These are phyloP conservation scores for Lethrus apterus DNA, from an alignment of 1,140 invertebrate genomes.

Conservation along the genomic window DNA sequence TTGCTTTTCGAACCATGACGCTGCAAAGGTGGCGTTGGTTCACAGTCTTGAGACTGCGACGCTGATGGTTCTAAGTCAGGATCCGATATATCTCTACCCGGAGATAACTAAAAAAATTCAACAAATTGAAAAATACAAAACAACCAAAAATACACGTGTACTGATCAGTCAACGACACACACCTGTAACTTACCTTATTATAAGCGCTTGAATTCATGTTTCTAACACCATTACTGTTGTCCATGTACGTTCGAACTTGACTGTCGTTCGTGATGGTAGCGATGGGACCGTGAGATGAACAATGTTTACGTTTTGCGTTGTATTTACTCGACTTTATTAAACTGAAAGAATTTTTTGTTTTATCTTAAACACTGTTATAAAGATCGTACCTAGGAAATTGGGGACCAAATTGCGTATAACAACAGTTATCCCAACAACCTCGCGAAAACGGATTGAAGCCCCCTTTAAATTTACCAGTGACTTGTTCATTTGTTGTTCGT, in stretches of 20 bases:
- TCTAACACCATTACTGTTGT: constrained; percentile 85
- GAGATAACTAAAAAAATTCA: constrained; percentile 61
- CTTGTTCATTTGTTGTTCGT: constrained; percentile 99
- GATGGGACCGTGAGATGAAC: constrained; percentile 37
- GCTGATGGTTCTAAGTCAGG: constrained; percentile 77
- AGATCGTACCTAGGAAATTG: constrained; percentile 85
- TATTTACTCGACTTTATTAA: constrained; percentile 48
- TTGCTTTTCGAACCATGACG: constrained; percentile 86
- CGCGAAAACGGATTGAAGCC: constrained; percentile 95
- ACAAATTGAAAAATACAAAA: background rate
- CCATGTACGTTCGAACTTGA: constrained; percentile 94
- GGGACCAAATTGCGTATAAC: constrained; percentile 90
- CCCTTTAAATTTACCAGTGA: constrained; percentile 96
- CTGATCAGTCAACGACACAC: background rate
- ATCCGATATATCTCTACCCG: constrained; percentile 65
- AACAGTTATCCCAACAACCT: constrained; percentile 91
- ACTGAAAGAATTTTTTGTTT: constrained; percentile 37
- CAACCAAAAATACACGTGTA: background rate
- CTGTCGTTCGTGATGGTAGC: constrained; percentile 43
- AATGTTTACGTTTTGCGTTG: constrained; percentile 38
- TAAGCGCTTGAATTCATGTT: constrained; percentile 79
- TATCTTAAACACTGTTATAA: background rate
- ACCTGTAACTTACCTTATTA: constrained; percentile 70
- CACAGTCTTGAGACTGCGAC: constrained; percentile 87
- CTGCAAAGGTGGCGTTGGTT: constrained; percentile 83